A percentile compares a stretch with the other conserved stretches of the same genome.
Evolutionary conservation across 2,797 vertebrate genomes (phyloP).

Genomic region (Rhinophrynus dorsalis): DNA sequence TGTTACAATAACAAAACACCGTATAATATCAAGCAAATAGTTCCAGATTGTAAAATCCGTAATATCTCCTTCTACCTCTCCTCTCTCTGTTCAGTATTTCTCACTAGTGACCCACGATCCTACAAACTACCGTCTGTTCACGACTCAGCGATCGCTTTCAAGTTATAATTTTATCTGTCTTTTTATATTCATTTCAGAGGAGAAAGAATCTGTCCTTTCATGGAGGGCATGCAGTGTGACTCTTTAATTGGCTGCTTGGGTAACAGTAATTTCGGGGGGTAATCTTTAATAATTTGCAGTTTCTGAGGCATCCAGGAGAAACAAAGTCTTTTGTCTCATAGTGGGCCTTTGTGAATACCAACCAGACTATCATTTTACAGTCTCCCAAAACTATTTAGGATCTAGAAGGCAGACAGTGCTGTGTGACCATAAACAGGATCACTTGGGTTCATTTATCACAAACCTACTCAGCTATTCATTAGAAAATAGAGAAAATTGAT

Average conservation of each 20-base stretch:
- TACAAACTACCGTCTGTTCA: slow-evolving; percentile 26
- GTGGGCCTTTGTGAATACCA: slow-evolving; percentile 32
- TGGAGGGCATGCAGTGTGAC: slow-evolving; percentile 42
- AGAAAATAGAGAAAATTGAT: too few species aligned
- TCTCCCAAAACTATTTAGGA: slow-evolving; percentile 10
- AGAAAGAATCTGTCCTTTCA: slow-evolving; percentile 46
- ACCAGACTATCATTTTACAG: slow-evolving; percentile 36
- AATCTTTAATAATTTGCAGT: slow-evolving; percentile 51
- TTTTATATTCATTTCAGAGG: slow-evolving; percentile 41
- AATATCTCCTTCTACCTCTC: too few species aligned
- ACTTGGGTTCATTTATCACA: slow-evolving; percentile 23
- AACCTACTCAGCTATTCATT: not conserved
- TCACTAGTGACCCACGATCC: not conserved
- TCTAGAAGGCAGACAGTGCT: not conserved
- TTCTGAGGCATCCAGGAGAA: slow-evolving; percentile 45
- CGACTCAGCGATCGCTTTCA: slow-evolving; percentile 39
- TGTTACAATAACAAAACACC: too few species aligned
- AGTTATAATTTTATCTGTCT: slow-evolving; percentile 45
- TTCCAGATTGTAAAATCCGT: too few species aligned
- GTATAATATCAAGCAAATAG: too few species aligned
- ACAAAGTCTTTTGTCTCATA: slow-evolving; percentile 47
- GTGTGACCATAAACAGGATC: slow-evolving; percentile 23
- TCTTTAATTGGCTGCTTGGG: slow-evolving; percentile 47
- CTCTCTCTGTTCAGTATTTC: slow-evolving; percentile 10
- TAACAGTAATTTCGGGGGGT: slow-evolving; percentile 47